These are phyloP conservation scores for Vollenhovia emeryi DNA, from an alignment of 1,140 invertebrate species.

Conservation along the genomic window DNA sequence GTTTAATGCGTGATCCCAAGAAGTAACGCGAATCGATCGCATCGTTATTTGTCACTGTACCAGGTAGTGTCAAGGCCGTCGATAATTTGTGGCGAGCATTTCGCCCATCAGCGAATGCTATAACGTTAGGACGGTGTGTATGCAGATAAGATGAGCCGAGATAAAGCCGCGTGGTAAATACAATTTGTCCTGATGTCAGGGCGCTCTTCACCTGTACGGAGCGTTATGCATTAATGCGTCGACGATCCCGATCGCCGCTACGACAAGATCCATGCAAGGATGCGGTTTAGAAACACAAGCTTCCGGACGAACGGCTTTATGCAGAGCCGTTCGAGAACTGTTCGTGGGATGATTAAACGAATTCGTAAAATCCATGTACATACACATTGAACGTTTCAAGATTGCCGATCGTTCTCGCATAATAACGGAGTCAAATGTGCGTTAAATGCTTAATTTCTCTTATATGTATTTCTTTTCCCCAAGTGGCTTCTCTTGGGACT, in stretches of 20 bases:
- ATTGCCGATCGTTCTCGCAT: neutral
- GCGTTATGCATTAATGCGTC: slow-evolving; percentile 37
- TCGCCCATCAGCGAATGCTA: neutral
- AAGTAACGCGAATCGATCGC: slow-evolving; percentile 45
- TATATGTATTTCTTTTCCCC: too few relatives aligned
- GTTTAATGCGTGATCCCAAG: slow-evolving; percentile 21
- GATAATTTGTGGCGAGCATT: slow-evolving; percentile 24
- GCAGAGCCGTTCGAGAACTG: neutral
- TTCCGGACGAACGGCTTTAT: slow-evolving; percentile 7
- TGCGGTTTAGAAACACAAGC: slow-evolving; percentile 34
- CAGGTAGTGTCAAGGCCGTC: slow-evolving; percentile 17
- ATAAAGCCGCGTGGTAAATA: slow-evolving; percentile 50
- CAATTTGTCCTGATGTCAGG: slow-evolving; percentile 29
- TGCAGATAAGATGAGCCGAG: slow-evolving; percentile 28
- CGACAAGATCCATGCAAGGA: slow-evolving; percentile 60
- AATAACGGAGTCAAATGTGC: neutral
- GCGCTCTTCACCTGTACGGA: slow-evolving; percentile 2
- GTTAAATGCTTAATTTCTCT: neutral
- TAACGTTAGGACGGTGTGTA: neutral
- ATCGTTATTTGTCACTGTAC: slow-evolving; percentile 26
- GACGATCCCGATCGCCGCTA: slow-evolving; percentile 48
- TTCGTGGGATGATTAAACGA: neutral
- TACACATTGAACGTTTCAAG: too few relatives aligned
- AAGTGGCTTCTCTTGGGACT: neutral
- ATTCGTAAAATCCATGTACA: neutral